Base-by-base conservation (phyloP, 92 coral and sea anemone species). In the Ricordea florida region DNA sequence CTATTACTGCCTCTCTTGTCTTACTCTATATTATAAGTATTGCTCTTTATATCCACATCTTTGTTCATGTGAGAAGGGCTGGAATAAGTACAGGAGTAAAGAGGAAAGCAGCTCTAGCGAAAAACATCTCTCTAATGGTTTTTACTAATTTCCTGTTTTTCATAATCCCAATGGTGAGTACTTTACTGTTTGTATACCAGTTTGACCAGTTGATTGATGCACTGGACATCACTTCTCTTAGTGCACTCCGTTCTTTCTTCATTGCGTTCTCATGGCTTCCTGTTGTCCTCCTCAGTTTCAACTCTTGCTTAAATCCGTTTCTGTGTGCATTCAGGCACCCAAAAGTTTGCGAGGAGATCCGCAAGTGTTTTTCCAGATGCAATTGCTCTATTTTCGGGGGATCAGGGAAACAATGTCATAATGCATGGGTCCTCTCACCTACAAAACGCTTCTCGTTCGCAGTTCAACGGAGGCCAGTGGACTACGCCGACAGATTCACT, bases 291-390 rank as follows among this genome's bases (percentile, higher is more conserved):
- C 62, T 85, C 11, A 65, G 72, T 21, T 32, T 80, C 36, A 85
- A 85, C 41, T 85, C 90, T 38, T 85, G 90, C 66, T 42, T 85
- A 24, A 85, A 85, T 25, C 90, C 90, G n/a, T 85, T 72, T 46
- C 40, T 85, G 43, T 85, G 90, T 18, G 87, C 87, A n/a, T 85
- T 85, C 41, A 80, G 90, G 40, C 86, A 85, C 57, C 90, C 82
- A 1, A 72, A 72, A 53, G 71, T 85, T 38, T 55, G 55, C 17
- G 6, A 14, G 16, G 77, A 80, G 45, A 3, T 85, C 1, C 8
- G 25, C 4, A 32, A 10, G 1, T 40, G 2, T 16, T 6, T 15
- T 20, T 18, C 21, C 5, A 73, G 21, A 47, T 60, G 43, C 15
- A 62, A 59, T 13, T 44, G 69, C 36, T 33, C 42, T 48, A 42